Conservation (phyloP, 2,888 invertebrate species). For the Lasius fuliginosus region DNA sequence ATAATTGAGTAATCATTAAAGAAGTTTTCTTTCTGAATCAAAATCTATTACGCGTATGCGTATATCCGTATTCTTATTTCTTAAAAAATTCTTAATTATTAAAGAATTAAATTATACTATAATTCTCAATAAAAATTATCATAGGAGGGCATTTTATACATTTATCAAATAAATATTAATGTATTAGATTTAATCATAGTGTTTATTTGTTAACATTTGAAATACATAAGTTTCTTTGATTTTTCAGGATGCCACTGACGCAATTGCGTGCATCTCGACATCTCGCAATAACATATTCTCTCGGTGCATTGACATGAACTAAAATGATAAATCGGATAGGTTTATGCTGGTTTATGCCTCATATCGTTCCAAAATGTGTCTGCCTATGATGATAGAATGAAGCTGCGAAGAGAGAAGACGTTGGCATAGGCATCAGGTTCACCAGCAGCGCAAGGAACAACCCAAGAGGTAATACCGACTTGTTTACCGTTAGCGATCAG, state of each 20-base stretch:
- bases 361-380: not conserved
- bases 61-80: not conserved
- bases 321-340: not conserved
- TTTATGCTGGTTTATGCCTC: not conserved
- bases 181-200: not conserved
- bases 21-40: not conserved
- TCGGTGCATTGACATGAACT: not conserved
- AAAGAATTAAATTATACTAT: not conserved
- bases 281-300: not conserved
- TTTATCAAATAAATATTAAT: not conserved
- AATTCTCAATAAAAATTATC: not conserved
- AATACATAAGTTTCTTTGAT: constrained; percentile 2
- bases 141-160: not conserved
- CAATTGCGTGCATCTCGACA: not conserved
- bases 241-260: not conserved
- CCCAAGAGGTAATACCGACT: constrained; percentile 69
- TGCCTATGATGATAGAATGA: constrained; percentile 34
- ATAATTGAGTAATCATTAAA: not conserved
- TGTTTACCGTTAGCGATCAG: constrained; percentile 59
- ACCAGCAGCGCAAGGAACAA: constrained; percentile 62
- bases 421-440: constrained; percentile 65
- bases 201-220: constrained; percentile 4
- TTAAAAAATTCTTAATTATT: not conserved
- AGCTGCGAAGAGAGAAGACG: constrained; percentile 50
- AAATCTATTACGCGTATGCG: not conserved